Base-by-base conservation (phyloP, 2,113 vertebrate species). In the Scytalopus superciliaris region DNA sequence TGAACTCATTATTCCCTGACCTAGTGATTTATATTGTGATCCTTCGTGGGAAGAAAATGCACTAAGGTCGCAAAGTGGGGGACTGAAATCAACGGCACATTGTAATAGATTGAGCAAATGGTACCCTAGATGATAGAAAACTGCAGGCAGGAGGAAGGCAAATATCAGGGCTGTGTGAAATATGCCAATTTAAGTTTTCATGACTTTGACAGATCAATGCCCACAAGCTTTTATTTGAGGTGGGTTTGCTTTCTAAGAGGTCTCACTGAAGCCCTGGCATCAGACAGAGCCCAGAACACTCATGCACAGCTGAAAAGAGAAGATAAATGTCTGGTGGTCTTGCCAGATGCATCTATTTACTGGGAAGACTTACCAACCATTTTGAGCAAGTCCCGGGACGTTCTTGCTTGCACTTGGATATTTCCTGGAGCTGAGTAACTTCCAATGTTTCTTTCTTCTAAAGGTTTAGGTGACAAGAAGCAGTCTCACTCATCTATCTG, bases 1-100 rank as follows among this genome's bases (percentile, higher is more conserved):
- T 84, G 25, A 72, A 91, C 60, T 94, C 83, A 77, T 93, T 95
- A 88, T 94, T 96, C 59, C 59, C 72, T 94, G 94, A 85, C 68
- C 85, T 68, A 53, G 56, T 75, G 88, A 78, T 96, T 95, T 94
- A 66, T 84, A 87, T 78, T 63, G 40, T 94, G 85, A 93, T 93
- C 83, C 68, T 72, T 87, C 5, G 2, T 0, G 0, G 72, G 73
- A 93, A 86, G 79, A 94, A 95, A 92, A 93, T 53, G 45, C 19
- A 53, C 37, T 56, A 45, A 93, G 88, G 56, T 84, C 4, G 0
- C 88, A 75, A 94, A 92, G 49, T 62, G 11, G 33, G 44, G 37
- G 44, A 56, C 70, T 64, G 40, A 92, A 93, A 95, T 78, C 80
- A 87, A 68, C 73, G 92, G 14, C 12, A 2, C 28, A 8, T 90